Percentiles rank a stretch among this genome's conserved stretches.
These are phyloP conservation scores for Rhinophrynus dorsalis DNA, from an alignment of 2,797 vertebrate species.

Conservation along the genomic window DNA sequence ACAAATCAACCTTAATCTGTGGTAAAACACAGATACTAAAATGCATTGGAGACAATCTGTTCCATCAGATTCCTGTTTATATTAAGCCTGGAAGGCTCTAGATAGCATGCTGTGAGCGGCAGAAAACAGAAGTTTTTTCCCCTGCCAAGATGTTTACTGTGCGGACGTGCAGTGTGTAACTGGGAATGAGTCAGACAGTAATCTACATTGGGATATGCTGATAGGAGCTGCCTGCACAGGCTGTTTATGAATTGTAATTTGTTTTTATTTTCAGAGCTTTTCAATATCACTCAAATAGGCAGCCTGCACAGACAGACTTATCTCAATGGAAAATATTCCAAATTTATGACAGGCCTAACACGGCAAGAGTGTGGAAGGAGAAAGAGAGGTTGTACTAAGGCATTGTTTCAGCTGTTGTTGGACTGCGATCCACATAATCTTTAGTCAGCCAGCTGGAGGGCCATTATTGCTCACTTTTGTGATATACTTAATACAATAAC, in stretches of 20 bases:
- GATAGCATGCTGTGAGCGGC: background rate
- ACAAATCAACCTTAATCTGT: background rate
- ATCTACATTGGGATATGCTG: constrained; percentile 2
- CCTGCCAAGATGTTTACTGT: background rate
- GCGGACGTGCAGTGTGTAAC: background rate
- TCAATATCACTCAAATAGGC: background rate
- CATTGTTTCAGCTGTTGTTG: no score
- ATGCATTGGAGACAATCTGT: background rate
- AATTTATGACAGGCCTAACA: background rate
- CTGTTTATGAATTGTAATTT: constrained; percentile 9
- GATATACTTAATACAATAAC: no score
- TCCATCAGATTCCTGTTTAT: background rate
- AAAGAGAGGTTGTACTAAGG: no score
- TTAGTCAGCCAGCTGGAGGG: no score
- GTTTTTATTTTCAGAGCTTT: background rate
- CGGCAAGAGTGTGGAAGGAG: no score
- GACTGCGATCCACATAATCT: no score
- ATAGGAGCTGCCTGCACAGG: background rate
- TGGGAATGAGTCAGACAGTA: background rate
- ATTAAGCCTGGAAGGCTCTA: background rate
- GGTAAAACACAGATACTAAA: background rate
- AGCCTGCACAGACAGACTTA: no score
- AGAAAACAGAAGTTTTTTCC: background rate
- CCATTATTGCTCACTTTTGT: no score
- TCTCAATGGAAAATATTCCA: no score